Base-by-base conservation (phyloP, 2,888 invertebrate genomes). In the Pristionchus mayeri region DNA sequence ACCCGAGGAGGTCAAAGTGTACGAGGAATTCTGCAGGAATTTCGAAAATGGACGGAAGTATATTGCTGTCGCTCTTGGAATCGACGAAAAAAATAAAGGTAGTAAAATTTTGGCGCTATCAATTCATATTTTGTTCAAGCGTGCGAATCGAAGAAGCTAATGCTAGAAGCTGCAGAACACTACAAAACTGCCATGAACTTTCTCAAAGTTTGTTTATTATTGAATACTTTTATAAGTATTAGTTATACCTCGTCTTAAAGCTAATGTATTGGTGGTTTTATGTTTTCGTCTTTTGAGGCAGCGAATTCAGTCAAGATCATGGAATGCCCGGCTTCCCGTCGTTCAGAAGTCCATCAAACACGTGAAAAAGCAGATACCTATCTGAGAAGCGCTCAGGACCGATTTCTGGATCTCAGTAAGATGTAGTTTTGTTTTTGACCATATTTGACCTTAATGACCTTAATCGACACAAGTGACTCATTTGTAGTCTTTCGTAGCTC, bases 321-420 rank as follows among this genome's bases (percentile, higher is more conserved):
- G 79, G 52, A 79, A 30, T 79, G 79, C 34, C 79, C 79, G 9
- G 54, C 34, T 13, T 30, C 34, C 9, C 24, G 34, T 13, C 52
- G 79, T 18, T 30, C 52, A 30, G 79, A 79, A 54, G 79, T 79
- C 18, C 79, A 79, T 79, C 52, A 52, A 44, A 54, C 44, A 13
- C 52, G 79, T 13, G 79, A 79, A 24, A 50, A 54, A 27, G 79
- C 40, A 2, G 79, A 79, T 34, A 11, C 24, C 1, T 79, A 79
- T 79, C 54, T 54, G 18, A 50, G n/a, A 34, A 79, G 54, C 54
- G 44, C 40, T 24, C 52, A 79, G 79, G 79, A 79, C 13, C 52
- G 79, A n/a, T 79, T 79, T 37, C 79, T 79, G 13, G 52, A 30
- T n/a, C 54, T 79, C n/a, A 79, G 79, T 79, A 54, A 79, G 79